Evolutionary conservation across 2,888 invertebrate genomes (phyloP), one percentile per base, ranked within the genome.

Genomic region (Drosophila maculinotata): DNA sequence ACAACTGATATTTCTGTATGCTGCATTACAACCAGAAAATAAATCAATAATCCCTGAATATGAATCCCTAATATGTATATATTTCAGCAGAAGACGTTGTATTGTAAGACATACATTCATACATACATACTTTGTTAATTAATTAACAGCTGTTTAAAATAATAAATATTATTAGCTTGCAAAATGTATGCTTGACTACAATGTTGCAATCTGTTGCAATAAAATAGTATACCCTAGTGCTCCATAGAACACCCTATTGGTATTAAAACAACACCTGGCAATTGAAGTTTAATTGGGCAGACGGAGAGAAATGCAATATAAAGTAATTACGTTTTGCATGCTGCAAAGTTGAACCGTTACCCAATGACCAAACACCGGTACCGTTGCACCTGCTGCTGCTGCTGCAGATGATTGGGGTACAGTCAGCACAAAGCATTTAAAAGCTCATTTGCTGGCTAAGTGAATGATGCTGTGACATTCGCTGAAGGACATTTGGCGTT

Each of bases 261-360:
- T 63, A 64, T 76, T 64, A 52, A 70, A 76, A 76, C 58, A 76
- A 51, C 63, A 66, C 80, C 64, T 58, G 66, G 81, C 78, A 81
- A 78, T 84, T 78, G 74, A 56, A 69, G 81, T 84, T 84, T 81
- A 81, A 84, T 78, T 78, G 78, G 69, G 62, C 73, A 66, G 76
- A 76, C 71, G 41, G 51, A 42, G 59, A 39, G 58, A 76, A 59
- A 70, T 69, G 77, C 67, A 51, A 73, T 71, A 69, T 75, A 75
- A 71, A 75, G 76, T 69, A 71, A 71, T 69, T 75, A 71, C 57
- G 63, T 38, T 71, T 42, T 54, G 49, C 70, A 41, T 65, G 69
- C 66, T 41, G 72, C 49, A 15, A 15, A 14, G 33, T 7, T 15
- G 17, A n/a, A n/a, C 20, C 20, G 20, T 20, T 20, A 20, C 20